phyloP scores from a whole-genome alignment of 2,888 invertebrate species.

The Diabrotica balteata region DNA sequence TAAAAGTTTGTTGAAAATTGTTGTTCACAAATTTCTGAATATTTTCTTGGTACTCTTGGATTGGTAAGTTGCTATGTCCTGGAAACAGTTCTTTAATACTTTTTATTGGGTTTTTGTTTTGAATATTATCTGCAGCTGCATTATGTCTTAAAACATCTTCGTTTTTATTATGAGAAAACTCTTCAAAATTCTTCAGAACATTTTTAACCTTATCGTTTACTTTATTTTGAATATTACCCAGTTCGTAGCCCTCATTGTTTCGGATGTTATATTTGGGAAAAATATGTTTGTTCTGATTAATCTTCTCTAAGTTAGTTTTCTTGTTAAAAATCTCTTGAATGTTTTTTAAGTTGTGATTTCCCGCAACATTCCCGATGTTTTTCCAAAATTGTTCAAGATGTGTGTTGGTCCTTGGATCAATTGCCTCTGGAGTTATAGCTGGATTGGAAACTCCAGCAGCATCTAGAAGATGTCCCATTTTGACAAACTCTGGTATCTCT shows the following conservation, averaged over 20 bases:
- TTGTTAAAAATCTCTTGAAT: too few species aligned
- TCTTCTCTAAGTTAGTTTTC: too few species aligned
- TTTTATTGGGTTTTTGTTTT: background rate
- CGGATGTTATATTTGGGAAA: too few species aligned
- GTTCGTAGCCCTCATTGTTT: too few species aligned
- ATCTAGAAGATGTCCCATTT: conserved; percentile 53
- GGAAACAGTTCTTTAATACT: background rate
- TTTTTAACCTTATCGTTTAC: too few species aligned
- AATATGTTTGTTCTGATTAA: too few species aligned
- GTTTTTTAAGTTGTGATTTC: too few species aligned
- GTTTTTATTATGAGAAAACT: too few species aligned
- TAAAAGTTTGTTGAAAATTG: too few species aligned
- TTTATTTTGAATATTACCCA: too few species aligned
- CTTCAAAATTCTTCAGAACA: too few species aligned
- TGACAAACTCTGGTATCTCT: conserved; percentile 44
- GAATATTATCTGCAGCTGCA: background rate
- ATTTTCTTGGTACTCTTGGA: background rate
- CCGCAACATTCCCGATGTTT: background rate
- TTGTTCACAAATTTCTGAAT: background rate
- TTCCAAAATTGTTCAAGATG: background rate
- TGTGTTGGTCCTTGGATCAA: background rate
- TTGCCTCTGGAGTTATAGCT: conserved; percentile 8
- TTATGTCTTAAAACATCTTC: too few species aligned
- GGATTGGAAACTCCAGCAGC: conserved; percentile 55
- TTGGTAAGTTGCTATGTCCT: background rate